These are phyloP conservation scores for Botia almorhae DNA, from an alignment of 2,797 vertebrate species.

Conservation along the genomic window DNA sequence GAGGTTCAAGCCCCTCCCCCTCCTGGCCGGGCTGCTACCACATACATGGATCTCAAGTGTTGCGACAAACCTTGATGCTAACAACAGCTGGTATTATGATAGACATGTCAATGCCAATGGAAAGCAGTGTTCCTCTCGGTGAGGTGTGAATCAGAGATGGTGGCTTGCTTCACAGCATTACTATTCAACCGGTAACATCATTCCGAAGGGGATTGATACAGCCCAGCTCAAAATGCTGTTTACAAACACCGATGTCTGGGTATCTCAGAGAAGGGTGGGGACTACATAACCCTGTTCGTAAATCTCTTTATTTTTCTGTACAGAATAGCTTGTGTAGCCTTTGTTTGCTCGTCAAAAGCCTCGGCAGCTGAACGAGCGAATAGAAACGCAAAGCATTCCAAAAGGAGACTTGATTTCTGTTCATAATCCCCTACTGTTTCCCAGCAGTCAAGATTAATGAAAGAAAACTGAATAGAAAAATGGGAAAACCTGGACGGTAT, in stretches of 20 bases:
- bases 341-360: conserved; percentile 18
- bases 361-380: conserved; percentile 18
- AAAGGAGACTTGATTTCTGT: conserved; percentile 5
- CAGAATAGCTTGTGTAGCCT: neutral
- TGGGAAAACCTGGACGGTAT: neutral
- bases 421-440: conserved; percentile 24
- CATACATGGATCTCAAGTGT: conserved; percentile 26
- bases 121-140: conserved; percentile 37
- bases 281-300: conserved; percentile 6
- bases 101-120: conserved; percentile 35
- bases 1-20: conserved; percentile 5
- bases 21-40: neutral
- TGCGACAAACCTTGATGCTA: conserved; percentile 16
- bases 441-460: conserved; percentile 8
- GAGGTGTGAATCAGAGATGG: conserved; percentile 53
- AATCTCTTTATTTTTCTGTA: conserved; percentile 17
- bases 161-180: conserved; percentile 59
- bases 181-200: conserved; percentile 58
- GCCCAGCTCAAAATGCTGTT: conserved; percentile 39
- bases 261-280: neutral
- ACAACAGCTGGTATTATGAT: conserved; percentile 50
- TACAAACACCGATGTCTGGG: conserved; percentile 21
- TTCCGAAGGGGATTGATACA: conserved; percentile 48
- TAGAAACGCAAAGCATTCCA: conserved; percentile 30
- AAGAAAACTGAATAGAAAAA: neutral